Evolutionary conservation across 2,888 invertebrate genomes (phyloP).

Genomic region (Cryptocheilus praepositus): DNA sequence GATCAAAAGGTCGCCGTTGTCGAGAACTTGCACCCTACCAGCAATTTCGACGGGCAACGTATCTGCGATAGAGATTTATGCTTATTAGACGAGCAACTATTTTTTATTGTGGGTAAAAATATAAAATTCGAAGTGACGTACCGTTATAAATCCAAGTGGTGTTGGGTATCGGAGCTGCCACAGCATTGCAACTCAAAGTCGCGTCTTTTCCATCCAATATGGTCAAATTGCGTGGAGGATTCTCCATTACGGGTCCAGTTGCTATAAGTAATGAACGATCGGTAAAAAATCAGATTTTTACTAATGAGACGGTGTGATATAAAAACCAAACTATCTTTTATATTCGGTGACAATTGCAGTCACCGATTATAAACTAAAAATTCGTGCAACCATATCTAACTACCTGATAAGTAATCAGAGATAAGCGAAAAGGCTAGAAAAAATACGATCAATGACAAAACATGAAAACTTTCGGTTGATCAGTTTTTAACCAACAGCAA

Average conservation of each 20-base stretch:
- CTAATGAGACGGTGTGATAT: not conserved
- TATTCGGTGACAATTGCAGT: not conserved
- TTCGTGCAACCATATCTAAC: no score
- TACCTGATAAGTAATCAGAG: no score
- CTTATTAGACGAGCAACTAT: slow-evolving; percentile 9
- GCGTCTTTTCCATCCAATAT: slow-evolving; percentile 96
- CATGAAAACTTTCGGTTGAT: no score
- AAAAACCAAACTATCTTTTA: slow-evolving; percentile 8
- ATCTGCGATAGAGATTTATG: slow-evolving; percentile 73
- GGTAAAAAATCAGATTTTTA: not conserved
- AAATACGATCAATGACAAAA: no score
- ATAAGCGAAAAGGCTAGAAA: no score
- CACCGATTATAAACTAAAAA: no score
- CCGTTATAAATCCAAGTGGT: slow-evolving; percentile 95
- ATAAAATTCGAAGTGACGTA: slow-evolving; percentile 69
- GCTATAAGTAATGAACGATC: slow-evolving; percentile 78
- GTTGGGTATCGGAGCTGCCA: slow-evolving; percentile 93
- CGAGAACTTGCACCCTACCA: slow-evolving; percentile 89
- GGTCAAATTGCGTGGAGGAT: slow-evolving; percentile 89
- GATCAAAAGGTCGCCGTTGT: slow-evolving; percentile 91
- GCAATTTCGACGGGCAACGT: slow-evolving; percentile 80
- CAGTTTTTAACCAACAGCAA: no score
- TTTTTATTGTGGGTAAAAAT: slow-evolving; percentile 29
- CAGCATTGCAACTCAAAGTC: slow-evolving; percentile 89
- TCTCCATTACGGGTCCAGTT: slow-evolving; percentile 90